Percentiles rank a stretch among this genome's conserved stretches.
Conservation (phyloP, 2,113 vertebrate species). For the Genyomyrus donnyi region DNA sequence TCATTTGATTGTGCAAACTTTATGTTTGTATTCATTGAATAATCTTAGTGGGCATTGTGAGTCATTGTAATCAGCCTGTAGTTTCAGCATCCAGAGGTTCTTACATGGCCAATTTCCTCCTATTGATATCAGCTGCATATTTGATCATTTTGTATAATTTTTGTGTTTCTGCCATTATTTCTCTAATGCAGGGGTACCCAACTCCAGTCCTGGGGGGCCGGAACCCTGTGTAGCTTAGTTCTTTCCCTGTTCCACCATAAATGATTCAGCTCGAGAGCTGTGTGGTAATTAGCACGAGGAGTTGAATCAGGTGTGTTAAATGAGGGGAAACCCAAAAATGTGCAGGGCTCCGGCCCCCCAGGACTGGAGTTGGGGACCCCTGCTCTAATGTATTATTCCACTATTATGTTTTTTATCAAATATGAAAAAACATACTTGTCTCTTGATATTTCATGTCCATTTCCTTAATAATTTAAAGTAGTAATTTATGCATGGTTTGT, state of each 20-base stretch:
- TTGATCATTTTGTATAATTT: background rate
- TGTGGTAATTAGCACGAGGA: too few relatives aligned
- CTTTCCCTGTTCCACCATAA: too few relatives aligned
- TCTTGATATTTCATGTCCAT: background rate
- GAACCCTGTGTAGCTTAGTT: too few relatives aligned
- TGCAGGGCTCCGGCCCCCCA: too few relatives aligned
- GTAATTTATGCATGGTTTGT: background rate
- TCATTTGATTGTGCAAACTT: background rate
- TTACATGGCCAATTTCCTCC: background rate
- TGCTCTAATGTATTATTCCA: background rate
- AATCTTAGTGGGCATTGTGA: background rate
- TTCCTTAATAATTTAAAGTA: background rate
- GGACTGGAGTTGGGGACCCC: too few relatives aligned
- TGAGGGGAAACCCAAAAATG: too few relatives aligned
- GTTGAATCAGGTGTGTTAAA: too few relatives aligned
- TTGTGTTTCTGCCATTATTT: background rate
- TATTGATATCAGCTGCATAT: background rate
- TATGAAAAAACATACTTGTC: background rate
- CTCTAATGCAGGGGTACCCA: too few relatives aligned
- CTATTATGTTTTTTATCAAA: background rate
- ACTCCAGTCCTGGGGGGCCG: too few relatives aligned
- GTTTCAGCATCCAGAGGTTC: background rate
- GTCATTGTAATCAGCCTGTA: background rate
- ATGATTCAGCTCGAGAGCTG: too few relatives aligned
- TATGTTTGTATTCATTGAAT: background rate